Base-by-base conservation (phyloP, 2,113 vertebrate species). In the Choloepus hoffmanni region DNA sequence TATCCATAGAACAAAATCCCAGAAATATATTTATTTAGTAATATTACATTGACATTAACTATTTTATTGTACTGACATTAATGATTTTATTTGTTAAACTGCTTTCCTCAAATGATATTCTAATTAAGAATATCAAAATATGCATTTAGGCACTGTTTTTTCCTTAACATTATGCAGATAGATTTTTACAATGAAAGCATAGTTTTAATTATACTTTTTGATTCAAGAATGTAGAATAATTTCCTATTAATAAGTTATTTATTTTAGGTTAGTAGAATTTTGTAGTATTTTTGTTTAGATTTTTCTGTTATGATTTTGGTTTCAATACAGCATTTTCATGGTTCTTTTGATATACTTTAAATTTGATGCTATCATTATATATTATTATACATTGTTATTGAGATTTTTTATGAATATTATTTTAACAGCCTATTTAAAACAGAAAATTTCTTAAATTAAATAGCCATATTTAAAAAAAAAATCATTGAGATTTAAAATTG, bases 261-360 rank as follows among this genome's bases (percentile, higher is more conserved):
- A 1, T 58, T 58, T 68, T 77, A 18, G 40, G 85, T 85, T 63
- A 76, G 4, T 40, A 74, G 3, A 81, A 19, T 62, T 90, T 28
- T 43, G 1, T 26, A 79, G 7, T 40, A 48, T 16, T 73, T 74
- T 74, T 3, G 19, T 55, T 74, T 65, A 36, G 45, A 13, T 55
- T 86, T 70, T 85, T 5, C 30, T 68, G 18, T 43, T 68, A 65
- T 18, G 12, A 6, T 67, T 50, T 48, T 48, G 1, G 11, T 89
- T 33, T 74, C 24, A 1, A 81, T 18, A 24, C 0, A 78, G 6
- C 30, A 0, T 0, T 82, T 8, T 43, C 21, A 65, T 1, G 1
- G 0, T 84, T 70, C 48, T 76, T 36, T 53, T 53, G 6, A 50
- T 74, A 16, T 76, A n/a, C 5, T 8, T 13, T 70, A 28, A 60